Base-by-base conservation (phyloP, 2,113 vertebrate genomes). In the Aphyosemion australe region DNA sequence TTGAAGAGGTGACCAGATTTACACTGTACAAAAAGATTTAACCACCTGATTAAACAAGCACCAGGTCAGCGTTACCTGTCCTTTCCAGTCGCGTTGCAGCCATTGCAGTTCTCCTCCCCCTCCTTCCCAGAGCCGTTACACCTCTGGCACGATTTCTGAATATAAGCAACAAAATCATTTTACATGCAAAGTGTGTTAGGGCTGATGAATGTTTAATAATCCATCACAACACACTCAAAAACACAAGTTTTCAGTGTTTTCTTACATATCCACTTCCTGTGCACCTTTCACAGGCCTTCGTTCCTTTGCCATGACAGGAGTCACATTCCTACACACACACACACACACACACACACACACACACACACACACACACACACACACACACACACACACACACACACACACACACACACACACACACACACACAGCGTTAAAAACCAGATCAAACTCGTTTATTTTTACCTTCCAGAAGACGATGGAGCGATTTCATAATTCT, bases 191-290 rank as follows among this genome's bases (percentile, higher is more conserved):
- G 34, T 14, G 8, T 0, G 11, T 9, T 20, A 11, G 8, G 20
- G 0, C 14, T 34, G 26, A 34, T 10, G 16, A 15, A 26, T 14
- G 11, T 46, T 41, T 16, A 53, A 48, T 12, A n/a, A 19, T 12
- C n/a, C n/a, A 34, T n/a, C 5, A 45, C 21, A 47, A 4, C 11
- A 60, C n/a, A 34, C 16, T 13, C 18, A 49, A 34, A 0, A 50
- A 55, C 7, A 57, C 1, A 8, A 7, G 59, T 34, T 15, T 21
- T 9, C 14, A n/a, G 7, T 43, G 20, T 47, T 13, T 62, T 61
- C 90, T 88, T 74, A 93, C 92, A 20, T 52, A 55, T 45, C 85
- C 84, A 42, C 48, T 14, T 39, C 91, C 89, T 0, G 48, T 2
- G 65, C 92, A 94, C 1, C 74, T 49, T 0, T 50, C 13, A 42